Evolutionary conservation across 2,888 invertebrate species (phyloP).

Genomic region (Pyrrhosoma nymphula): DNA sequence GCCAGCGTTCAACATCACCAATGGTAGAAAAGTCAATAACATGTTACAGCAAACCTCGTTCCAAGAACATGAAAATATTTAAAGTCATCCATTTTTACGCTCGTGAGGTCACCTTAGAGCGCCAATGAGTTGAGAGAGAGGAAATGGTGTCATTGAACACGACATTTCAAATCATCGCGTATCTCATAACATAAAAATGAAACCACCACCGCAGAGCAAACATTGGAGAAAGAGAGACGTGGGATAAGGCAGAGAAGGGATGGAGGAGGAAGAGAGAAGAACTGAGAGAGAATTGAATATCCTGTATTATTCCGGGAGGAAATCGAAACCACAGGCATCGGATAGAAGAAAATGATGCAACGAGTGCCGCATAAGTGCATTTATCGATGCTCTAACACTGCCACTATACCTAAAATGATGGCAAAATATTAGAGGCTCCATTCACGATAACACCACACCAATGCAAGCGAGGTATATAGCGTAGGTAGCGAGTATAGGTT

Average conservation of each 20-base stretch:
- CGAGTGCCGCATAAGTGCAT: not conserved
- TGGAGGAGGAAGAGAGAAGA: not conserved
- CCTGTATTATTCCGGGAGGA: not conserved
- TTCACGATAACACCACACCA: too few species aligned
- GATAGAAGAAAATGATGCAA: not conserved
- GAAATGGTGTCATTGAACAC: not conserved
- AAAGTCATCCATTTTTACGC: not conserved
- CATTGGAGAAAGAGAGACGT: not conserved
- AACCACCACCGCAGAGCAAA: not conserved
- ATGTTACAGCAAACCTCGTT: too few species aligned
- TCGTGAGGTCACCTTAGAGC: not conserved
- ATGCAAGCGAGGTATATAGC: too few species aligned
- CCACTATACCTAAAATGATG: too few species aligned
- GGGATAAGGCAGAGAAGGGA: not conserved
- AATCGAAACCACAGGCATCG: not conserved
- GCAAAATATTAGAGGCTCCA: too few species aligned
- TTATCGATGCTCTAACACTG: not conserved
- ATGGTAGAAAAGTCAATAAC: too few species aligned
- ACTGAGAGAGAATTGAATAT: not conserved
- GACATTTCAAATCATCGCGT: not conserved
- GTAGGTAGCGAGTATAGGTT: too few species aligned
- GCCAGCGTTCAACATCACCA: too few species aligned
- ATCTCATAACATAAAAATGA: not conserved
- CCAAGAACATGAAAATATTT: not conserved
- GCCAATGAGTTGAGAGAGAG: not conserved